phyloP scores from a whole-genome alignment of 2,113 vertebrate species.

The Cyanoramphus novaezelandiae region DNA sequence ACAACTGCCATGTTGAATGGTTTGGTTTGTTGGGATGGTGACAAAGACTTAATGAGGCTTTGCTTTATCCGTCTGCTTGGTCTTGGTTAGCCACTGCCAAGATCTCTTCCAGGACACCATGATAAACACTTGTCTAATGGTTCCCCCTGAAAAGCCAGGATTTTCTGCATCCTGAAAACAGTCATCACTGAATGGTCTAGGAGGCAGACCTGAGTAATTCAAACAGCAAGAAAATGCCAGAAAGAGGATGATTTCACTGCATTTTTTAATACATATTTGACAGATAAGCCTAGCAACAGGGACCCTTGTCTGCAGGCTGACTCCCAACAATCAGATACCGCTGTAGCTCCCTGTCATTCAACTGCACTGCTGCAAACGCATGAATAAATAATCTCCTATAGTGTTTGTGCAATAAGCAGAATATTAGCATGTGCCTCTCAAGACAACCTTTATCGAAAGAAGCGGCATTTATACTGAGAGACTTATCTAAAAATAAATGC shows the following conservation, averaged over 20 bases:
- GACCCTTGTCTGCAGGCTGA: neutral
- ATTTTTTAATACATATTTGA: neutral
- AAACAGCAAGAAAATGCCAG: neutral
- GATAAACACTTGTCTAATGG: neutral
- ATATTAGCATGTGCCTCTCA: constrained; percentile 33
- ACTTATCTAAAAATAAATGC: constrained; percentile 61
- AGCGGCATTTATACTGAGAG: constrained; percentile 38
- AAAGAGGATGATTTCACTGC: constrained; percentile 2
- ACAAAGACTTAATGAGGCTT: neutral
- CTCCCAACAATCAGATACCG: neutral
- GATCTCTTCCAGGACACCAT: neutral
- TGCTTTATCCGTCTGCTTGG: neutral
- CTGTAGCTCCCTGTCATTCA: neutral
- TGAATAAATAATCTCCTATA: neutral
- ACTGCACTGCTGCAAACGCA: neutral
- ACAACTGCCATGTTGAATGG: rapidly evolving
- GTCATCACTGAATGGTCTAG: neutral
- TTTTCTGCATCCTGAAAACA: neutral
- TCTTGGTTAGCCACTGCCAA: neutral
- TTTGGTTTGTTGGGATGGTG: neutral
- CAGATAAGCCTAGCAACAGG: constrained; percentile 35
- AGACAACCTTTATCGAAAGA: constrained; percentile 19
- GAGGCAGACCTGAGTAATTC: constrained; percentile 15
- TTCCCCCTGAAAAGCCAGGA: neutral
- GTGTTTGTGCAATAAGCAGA: neutral